These are phyloP conservation scores for Sisor rabdophorus DNA, from an alignment of 2,113 vertebrate genomes.

Conservation along the genomic window DNA sequence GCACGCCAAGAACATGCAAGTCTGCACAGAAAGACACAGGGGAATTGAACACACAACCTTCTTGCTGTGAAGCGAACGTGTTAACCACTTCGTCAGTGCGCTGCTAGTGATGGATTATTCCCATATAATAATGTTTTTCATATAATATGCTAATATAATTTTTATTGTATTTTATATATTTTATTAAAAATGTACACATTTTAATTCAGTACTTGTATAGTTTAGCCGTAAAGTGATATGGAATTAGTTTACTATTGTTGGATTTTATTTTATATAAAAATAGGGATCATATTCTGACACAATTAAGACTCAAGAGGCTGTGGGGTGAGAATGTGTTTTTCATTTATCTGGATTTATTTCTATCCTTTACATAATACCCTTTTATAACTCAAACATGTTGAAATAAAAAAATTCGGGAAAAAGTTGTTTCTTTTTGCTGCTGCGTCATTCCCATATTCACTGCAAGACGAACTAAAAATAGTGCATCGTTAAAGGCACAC, in stretches of 20 bases:
- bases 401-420: background rate
- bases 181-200: too few relatives aligned
- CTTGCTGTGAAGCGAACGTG: too few relatives aligned
- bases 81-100: too few relatives aligned
- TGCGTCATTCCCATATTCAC: background rate
- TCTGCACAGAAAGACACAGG: too few relatives aligned
- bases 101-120: too few relatives aligned
- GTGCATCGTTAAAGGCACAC: conserved; percentile 1
- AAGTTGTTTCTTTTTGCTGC: background rate
- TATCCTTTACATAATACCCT: background rate
- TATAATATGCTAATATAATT: too few relatives aligned
- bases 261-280: background rate
- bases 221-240: background rate
- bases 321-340: background rate
- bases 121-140: too few relatives aligned
- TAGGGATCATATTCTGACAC: background rate
- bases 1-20: too few relatives aligned
- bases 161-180: too few relatives aligned
- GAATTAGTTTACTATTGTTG: background rate
- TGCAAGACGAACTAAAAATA: background rate
- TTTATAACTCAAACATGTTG: background rate
- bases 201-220: too few relatives aligned
- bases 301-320: background rate
- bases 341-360: background rate
- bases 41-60: too few relatives aligned